A percentile compares a stretch with the other conserved stretches of the same genome.
phyloP scores from a whole-genome alignment of 92 coral and sea anemone species.

The Scolanthus callimorphus region DNA sequence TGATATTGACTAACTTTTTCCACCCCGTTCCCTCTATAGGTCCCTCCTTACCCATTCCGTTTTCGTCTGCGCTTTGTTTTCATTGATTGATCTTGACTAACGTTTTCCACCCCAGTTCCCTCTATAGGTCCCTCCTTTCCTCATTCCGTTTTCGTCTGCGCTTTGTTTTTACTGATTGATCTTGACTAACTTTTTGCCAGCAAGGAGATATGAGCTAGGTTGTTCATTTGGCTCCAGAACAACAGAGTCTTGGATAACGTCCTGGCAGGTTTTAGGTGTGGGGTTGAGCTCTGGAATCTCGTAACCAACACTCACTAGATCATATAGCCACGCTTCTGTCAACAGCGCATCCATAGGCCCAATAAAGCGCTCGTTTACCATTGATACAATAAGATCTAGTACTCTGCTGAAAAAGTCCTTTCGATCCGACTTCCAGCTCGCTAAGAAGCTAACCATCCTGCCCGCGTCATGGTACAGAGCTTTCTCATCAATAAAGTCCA shows the following conservation, averaged over 20 bases:
- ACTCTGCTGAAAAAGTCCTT: slow-evolving; percentile 75
- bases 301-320: slow-evolving; percentile 83
- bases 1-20: too few species aligned
- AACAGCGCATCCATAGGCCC: slow-evolving; percentile 66
- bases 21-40: too few species aligned
- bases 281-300: slow-evolving; percentile 49
- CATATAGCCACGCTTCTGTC: slow-evolving; percentile 91
- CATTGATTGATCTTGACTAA: not conserved
- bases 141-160: not conserved
- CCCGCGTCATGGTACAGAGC: slow-evolving; percentile 85
- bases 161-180: not conserved
- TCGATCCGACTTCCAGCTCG: slow-evolving; percentile 68
- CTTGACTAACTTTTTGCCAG: slow-evolving; percentile 40
- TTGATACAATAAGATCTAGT: slow-evolving; percentile 70
- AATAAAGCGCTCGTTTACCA: slow-evolving; percentile 69
- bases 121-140: not conserved
- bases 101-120: too few species aligned
- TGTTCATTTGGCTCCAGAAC: slow-evolving; percentile 54
- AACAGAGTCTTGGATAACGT: slow-evolving; percentile 20
- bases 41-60: not conserved
- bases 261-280: slow-evolving; percentile 45
- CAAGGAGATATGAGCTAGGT: slow-evolving; percentile 70
- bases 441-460: slow-evolving; percentile 62
- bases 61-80: not conserved
- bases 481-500: slow-evolving; percentile 85